phyloP scores from a whole-genome alignment of 2,797 vertebrate species.

The Lithobates pipiens region DNA sequence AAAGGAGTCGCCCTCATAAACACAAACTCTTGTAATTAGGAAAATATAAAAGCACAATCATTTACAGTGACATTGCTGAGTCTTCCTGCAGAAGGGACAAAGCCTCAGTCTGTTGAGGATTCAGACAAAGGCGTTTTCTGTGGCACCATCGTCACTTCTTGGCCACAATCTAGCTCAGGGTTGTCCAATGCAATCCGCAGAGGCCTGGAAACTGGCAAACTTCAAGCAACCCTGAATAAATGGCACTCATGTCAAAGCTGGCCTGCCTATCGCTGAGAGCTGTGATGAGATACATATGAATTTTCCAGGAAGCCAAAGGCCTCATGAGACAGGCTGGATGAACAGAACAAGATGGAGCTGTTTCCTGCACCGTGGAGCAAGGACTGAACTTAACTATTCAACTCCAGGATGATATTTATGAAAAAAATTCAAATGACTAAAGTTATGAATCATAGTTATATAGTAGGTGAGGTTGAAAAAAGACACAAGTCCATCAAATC shows the following conservation, averaged over 20 bases:
- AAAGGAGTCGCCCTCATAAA: neutral
- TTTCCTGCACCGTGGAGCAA: too few relatives aligned
- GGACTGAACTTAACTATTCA: too few relatives aligned
- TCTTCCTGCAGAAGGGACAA: neutral
- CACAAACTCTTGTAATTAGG: neutral
- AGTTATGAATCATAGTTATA: too few relatives aligned
- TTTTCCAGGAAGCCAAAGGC: constrained; percentile 21
- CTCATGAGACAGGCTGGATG: neutral
- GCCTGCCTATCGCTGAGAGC: neutral
- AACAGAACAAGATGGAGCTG: constrained; percentile 9
- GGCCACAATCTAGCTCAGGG: neutral
- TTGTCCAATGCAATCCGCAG: constrained; percentile 9
- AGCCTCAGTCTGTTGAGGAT: neutral
- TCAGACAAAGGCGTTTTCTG: constrained; percentile 27
- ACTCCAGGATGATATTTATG: too few relatives aligned
- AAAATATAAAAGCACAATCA: neutral
- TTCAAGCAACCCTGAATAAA: neutral
- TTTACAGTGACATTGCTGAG: neutral
- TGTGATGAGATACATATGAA: neutral
- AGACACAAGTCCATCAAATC: too few relatives aligned
- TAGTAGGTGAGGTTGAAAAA: too few relatives aligned
- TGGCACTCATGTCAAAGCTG: neutral
- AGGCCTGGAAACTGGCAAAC: neutral
- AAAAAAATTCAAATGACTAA: too few relatives aligned
- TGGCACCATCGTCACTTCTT: neutral